phyloP scores from a whole-genome alignment of 2,888 invertebrate species.

The Mimumesa dahlbomi region DNA sequence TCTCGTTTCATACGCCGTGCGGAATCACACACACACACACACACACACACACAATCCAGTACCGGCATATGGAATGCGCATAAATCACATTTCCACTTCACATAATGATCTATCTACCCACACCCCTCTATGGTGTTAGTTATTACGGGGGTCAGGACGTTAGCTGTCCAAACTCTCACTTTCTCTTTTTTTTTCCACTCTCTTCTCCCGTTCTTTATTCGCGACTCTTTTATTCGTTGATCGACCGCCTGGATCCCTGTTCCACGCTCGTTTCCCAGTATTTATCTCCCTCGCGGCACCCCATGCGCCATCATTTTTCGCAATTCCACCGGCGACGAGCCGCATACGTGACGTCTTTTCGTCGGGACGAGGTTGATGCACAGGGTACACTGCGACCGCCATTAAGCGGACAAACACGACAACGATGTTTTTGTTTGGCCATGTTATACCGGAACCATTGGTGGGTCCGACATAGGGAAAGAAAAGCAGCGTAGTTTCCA shows the following conservation, averaged over 20 bases:
- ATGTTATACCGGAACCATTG: conserved; percentile 28
- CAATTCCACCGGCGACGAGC: conserved; percentile 4
- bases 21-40: no score
- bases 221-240: conserved; percentile 1
- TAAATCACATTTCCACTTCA: conserved; percentile 41
- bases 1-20: not conserved
- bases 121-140: no score
- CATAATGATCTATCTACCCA: conserved; percentile 16
- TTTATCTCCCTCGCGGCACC: conserved; percentile 11
- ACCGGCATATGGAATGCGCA: conserved; percentile 15
- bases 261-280: conserved; percentile 1
- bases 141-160: no score
- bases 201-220: not conserved
- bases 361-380: conserved; percentile 2
- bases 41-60: no score
- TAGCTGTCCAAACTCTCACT: conserved; percentile 17
- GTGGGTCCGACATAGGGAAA: not conserved
- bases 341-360: conserved; percentile 1
- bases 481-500: conserved; percentile 6
- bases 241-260: not conserved
- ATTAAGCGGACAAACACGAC: conserved; percentile 56
- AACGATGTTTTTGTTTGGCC: conserved; percentile 49
- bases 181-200: not conserved
- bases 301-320: conserved; percentile 1
- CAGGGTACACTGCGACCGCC: conserved; percentile 26